Base-by-base conservation (phyloP, 2,888 invertebrate species). In the Ptilodon capucinus region DNA sequence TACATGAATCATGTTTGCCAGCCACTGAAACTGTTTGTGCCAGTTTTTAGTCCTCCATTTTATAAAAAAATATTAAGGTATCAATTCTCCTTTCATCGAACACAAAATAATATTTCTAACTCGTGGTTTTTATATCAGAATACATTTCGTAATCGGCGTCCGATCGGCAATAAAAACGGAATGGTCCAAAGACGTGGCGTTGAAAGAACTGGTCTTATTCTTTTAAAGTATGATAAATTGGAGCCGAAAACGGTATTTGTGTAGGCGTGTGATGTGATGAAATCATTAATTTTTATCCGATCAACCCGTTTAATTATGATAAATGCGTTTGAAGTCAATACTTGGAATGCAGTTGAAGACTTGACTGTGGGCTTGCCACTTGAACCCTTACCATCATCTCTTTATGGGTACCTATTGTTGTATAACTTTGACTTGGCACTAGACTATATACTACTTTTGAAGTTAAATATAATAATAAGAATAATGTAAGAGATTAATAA, bases 221-320 rank as follows among this genome's bases (percentile, higher is more conserved):
- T 48, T 48, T 58, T 58, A 44, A 50, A 58, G 49, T 44, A 51
- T 61, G 53, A 68, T 54, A 46, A 53, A 68, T 65, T 50, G 46
- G 40, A 51, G 5, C 11, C n/a, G 44, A 46, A 56, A 54, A 18
- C 19, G 38, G 13, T 19, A 38, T 38, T 18, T 43, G 43, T 39
- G 54, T 58, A 35, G 51, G 51, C 25, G 56, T 30, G 40, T 59
- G 59, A 65, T 30, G 40, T 59, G 59, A 65, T 51, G 50, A 51
- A 64, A 64, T 54, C 40, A 50, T 53, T 49, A 64, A 64, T 54
- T 58, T 64, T 68, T 54, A 56, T 65, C 46, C 42, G 39, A 50
- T 46, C 39, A 34, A 42, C 9, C 9, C 17, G 34, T 43, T 60
- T 65, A 46, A 58, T 68, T 51, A 53, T 58, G 59, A 64, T 50